phyloP scores from a whole-genome alignment of 2,113 vertebrate species.

The Ophiodon elongatus region DNA sequence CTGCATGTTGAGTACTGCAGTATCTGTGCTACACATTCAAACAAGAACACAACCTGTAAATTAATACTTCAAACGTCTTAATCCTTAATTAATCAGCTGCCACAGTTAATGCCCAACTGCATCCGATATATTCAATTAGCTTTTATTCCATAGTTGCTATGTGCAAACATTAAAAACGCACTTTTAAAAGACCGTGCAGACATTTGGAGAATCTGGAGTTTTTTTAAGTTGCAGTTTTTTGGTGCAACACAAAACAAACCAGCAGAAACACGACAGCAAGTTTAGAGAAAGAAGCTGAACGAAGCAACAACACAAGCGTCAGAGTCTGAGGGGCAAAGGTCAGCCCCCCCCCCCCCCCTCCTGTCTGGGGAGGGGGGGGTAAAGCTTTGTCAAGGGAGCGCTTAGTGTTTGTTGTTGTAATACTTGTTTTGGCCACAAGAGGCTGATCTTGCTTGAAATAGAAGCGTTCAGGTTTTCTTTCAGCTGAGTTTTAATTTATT shows the following conservation, averaged over 20 bases:
- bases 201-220: not conserved
- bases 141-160: conserved; percentile 64
- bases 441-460: too few species aligned
- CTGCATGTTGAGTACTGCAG: not conserved
- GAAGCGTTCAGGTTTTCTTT: too few species aligned
- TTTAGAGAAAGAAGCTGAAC: not conserved
- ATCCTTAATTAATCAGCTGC: conserved; percentile 47
- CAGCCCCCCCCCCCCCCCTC: too few species aligned
- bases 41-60: conserved; percentile 6
- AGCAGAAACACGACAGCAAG: not conserved
- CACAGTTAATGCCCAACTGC: conserved; percentile 67
- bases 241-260: not conserved
- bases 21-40: too few species aligned
- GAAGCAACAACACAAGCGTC: not conserved
- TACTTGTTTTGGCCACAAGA: too few species aligned
- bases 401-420: too few species aligned
- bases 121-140: conserved; percentile 58
- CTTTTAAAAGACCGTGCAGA: conserved; percentile 53
- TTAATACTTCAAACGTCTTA: not conserved
- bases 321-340: conserved; percentile 3
- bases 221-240: too few species aligned
- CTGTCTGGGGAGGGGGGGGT: too few species aligned
- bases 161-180: conserved; percentile 63
- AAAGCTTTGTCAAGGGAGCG: too few species aligned
- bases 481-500: not conserved